Evolutionary conservation across 2,888 invertebrate species (phyloP), one percentile per base, ranked within the genome.

Genomic region (Troides oblongomaculatus): DNA sequence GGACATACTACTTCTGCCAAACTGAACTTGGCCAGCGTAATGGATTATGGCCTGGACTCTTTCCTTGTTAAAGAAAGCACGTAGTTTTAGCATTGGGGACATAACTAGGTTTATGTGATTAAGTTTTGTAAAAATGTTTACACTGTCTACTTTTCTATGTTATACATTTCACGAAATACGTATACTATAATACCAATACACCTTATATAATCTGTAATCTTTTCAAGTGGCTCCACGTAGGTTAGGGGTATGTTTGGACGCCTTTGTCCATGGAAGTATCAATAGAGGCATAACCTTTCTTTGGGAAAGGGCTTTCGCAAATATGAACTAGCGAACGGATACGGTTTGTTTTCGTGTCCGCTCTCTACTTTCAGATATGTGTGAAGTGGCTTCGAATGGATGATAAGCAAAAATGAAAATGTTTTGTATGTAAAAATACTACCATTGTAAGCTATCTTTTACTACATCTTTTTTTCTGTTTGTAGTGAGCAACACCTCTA

Each of bases 241-340:
- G 68, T 64, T 23, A 66, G n/a, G 60, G 59, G 68, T 73, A 66
- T 72, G 72, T 72, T 73, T 73, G 66, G 62, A 36, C 53, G 62
- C 74, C 71, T 74, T 76, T 78, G 78, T 79, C 75, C 76, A 72
- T 50, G 64, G 76, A 73, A 74, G 74, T 77, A 74, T 77, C 76
- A 76, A 77, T 77, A 73, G 75, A 71, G 66, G 60, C 69, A 66
- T 64, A 66, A 72, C 72, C 78, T 75, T 77, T 76, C 75, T 77
- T 71, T 68, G 62, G 70, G 66, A 10, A 67, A 70, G 69, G 71
- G 72, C 75, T 73, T 74, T 71, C 70, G 66, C 69, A 74, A 75
- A 74, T 71, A 72, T 70, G 62, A 72, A 71, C 69, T 21, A 60
- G 61, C 53, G 56, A 57, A 60, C 36, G 57, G 70, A 66, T 66